Evolutionary conservation across 2,797 vertebrate genomes (phyloP).

Genomic region (Oreonectes daqikongensis): DNA sequence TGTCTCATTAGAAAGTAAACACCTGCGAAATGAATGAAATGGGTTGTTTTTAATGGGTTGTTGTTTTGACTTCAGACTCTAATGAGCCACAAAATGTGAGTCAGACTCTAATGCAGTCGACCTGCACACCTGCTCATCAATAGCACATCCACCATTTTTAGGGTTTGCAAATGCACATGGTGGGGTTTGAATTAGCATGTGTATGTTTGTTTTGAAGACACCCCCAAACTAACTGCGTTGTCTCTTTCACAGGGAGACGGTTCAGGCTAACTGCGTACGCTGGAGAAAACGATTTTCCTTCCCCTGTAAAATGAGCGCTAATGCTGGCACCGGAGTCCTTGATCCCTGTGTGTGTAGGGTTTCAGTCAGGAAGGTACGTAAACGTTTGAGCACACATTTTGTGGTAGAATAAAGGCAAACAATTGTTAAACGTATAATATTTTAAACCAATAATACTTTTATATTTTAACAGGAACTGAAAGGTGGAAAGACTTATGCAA

Average conservation of each 20-base stretch:
- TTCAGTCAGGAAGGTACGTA: conserved; percentile 90
- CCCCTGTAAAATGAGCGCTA: conserved; percentile 94
- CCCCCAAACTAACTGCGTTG: not conserved
- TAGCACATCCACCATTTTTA: not conserved
- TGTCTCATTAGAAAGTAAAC: conserved; percentile 21
- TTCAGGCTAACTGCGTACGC: conserved; percentile 91
- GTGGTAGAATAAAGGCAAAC: not conserved
- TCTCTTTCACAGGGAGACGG: conserved; percentile 80
- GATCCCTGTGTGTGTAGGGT: conserved; percentile 92
- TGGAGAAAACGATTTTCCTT: conserved; percentile 93
- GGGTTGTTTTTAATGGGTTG: conserved; percentile 1
- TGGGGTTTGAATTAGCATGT: conserved; percentile 6
- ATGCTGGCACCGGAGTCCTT: conserved; percentile 85
- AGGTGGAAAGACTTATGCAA: conserved; percentile 93
- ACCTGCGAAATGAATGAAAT: conserved; percentile 31
- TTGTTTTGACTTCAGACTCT: conserved; percentile 3
- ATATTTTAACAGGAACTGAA: conserved; percentile 86
- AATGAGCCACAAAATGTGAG: conserved; percentile 23
- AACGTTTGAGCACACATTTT: not conserved
- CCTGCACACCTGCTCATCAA: not conserved
- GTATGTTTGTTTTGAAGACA: conserved; percentile 11
- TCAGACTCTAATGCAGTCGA: conserved; percentile 7
- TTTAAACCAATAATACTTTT: not conserved
- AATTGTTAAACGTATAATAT: not conserved
- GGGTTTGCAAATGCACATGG: conserved; percentile 5